Conservation (phyloP, 2,888 invertebrate genomes). For the Iphiclides podalirius region DNA sequence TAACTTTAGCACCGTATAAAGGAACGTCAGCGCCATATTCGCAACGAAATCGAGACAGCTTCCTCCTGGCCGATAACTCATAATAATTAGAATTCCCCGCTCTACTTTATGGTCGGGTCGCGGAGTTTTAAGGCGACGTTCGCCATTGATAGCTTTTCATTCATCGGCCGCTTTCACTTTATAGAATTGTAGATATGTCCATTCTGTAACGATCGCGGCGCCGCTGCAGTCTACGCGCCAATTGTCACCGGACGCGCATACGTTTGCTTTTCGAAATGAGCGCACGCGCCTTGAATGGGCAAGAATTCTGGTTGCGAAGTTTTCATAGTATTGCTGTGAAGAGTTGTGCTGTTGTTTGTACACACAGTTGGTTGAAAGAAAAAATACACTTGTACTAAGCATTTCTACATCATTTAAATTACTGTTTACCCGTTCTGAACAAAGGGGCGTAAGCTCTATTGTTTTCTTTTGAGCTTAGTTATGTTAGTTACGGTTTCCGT, state of each 20-base stretch:
- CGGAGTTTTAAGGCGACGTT: neutral
- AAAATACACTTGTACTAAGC: too few species aligned
- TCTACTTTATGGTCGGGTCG: conserved; percentile 6
- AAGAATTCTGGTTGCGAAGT: too few species aligned
- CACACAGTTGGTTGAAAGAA: too few species aligned
- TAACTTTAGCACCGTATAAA: too few species aligned
- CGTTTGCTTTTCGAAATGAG: neutral
- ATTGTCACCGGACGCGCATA: conserved; percentile 15
- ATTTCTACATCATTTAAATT: too few species aligned
- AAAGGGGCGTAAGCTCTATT: too few species aligned
- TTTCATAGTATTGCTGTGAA: neutral
- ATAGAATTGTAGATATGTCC: conserved; percentile 8
- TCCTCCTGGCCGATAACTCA: conserved; percentile 13
- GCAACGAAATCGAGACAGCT: conserved; percentile 5
- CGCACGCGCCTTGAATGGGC: too few species aligned
- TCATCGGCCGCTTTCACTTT: conserved; percentile 18
- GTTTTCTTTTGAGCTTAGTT: too few species aligned
- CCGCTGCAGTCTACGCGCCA: neutral
- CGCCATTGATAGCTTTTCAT: conserved; percentile 17
- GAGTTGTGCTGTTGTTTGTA: neutral
- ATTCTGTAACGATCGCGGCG: too few species aligned
- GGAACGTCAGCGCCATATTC: conserved; percentile 5
- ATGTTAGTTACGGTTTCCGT: too few species aligned
- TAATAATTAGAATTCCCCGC: conserved; percentile 18
- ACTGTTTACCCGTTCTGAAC: too few species aligned